A percentile compares a stretch with the other conserved stretches of the same genome.
Evolutionary conservation across 2,797 vertebrate genomes (phyloP).

Genomic region (Antrozous pallidus): DNA sequence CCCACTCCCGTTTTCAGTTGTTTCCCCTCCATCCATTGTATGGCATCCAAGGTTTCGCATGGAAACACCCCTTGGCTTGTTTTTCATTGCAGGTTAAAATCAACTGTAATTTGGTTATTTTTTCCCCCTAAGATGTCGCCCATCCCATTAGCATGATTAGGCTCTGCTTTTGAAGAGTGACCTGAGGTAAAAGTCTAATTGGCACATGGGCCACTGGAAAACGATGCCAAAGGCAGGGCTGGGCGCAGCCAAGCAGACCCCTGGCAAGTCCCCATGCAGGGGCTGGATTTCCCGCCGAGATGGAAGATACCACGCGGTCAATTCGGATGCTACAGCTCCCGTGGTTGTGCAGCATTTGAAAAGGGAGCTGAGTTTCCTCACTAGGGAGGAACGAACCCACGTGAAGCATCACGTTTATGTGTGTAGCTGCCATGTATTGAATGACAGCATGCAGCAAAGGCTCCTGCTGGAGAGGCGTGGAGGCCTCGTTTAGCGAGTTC

Average conservation of each 20-base stretch:
- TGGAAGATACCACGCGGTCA: constrained; percentile 60
- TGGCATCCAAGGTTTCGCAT: constrained; percentile 76
- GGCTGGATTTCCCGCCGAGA: constrained; percentile 66
- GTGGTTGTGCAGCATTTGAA: constrained; percentile 62
- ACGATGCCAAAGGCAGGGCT: constrained; percentile 70
- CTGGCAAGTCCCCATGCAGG: not conserved
- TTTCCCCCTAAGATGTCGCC: constrained; percentile 67
- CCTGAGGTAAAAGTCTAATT: constrained; percentile 81
- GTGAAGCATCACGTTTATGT: constrained; percentile 53
- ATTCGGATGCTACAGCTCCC: constrained; percentile 61
- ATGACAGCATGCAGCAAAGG: constrained; percentile 70
- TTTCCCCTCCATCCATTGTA: constrained; percentile 67
- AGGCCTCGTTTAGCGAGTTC: not conserved
- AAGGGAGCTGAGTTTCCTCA: constrained; percentile 71
- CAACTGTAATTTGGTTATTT: constrained; percentile 75
- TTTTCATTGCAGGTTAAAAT: constrained; percentile 77
- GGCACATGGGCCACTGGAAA: constrained; percentile 62
- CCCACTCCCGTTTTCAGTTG: constrained; percentile 12
- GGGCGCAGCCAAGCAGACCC: constrained; percentile 56
- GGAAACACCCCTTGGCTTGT: constrained; percentile 81
- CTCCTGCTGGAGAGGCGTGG: constrained; percentile 44
- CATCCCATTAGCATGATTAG: constrained; percentile 78
- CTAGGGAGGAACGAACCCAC: constrained; percentile 49
- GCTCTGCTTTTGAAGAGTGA: constrained; percentile 82
- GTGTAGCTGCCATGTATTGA: constrained; percentile 54